phyloP scores from a whole-genome alignment of 2,113 vertebrate species.

The Eurypyga helias region DNA sequence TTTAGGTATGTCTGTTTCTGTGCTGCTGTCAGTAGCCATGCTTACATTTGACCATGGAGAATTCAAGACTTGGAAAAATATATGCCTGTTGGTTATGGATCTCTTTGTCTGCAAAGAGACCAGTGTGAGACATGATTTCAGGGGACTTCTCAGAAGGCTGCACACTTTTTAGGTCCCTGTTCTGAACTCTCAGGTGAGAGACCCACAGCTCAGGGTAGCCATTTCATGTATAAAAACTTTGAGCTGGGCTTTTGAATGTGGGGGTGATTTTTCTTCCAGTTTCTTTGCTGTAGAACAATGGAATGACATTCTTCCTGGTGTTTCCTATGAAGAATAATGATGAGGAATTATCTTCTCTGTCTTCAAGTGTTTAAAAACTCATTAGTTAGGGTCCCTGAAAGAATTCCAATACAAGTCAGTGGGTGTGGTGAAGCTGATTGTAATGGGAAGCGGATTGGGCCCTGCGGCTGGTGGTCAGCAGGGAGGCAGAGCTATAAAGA shows the following conservation, averaged over 20 bases:
- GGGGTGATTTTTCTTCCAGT: slow-evolving; percentile 22
- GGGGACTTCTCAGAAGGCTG: neutral
- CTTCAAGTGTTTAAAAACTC: slow-evolving; percentile 65
- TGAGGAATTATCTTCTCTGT: slow-evolving; percentile 62
- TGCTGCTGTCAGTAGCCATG: neutral
- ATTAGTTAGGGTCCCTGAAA: slow-evolving; percentile 47
- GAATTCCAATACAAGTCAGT: slow-evolving; percentile 50
- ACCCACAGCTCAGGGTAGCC: neutral
- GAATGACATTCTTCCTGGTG: slow-evolving; percentile 38
- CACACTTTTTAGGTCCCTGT: neutral
- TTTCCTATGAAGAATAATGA: slow-evolving; percentile 46
- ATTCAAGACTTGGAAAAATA: neutral
- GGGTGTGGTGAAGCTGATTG: slow-evolving; percentile 58
- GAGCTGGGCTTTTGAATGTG: neutral
- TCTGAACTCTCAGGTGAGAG: slow-evolving; percentile 1
- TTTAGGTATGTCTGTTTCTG: neutral
- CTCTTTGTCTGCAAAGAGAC: neutral
- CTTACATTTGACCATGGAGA: neutral
- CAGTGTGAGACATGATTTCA: neutral
- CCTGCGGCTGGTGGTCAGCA: slow-evolving; percentile 57
- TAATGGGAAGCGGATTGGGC: slow-evolving; percentile 39
- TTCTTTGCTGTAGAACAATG: slow-evolving; percentile 50
- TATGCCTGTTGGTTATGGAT: neutral
- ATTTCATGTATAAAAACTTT: neutral
- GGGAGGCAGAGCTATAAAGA: slow-evolving; percentile 58